phyloP scores from a whole-genome alignment of 2,113 vertebrate genomes.

The Otocyon megalotis region DNA sequence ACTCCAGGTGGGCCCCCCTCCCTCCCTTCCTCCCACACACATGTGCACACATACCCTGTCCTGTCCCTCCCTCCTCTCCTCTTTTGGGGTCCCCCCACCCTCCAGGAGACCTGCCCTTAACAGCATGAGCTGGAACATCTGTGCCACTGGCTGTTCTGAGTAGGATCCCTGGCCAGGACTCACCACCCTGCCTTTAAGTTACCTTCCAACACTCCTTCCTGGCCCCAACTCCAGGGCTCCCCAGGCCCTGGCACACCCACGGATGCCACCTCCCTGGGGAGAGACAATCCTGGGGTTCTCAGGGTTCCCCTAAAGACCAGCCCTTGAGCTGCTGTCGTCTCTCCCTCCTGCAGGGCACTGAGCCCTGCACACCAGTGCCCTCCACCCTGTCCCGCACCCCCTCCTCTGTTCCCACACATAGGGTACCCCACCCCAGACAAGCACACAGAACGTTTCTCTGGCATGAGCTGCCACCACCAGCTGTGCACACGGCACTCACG shows the following conservation, averaged over 20 bases:
- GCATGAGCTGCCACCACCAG: constrained; percentile 10
- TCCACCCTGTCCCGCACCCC: background rate
- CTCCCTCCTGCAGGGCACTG: background rate
- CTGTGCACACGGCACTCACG: background rate
- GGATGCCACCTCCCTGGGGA: background rate
- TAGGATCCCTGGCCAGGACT: background rate
- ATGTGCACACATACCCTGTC: background rate
- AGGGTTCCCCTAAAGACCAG: background rate
- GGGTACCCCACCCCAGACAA: background rate
- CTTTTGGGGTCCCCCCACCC: background rate
- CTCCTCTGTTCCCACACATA: too few species aligned
- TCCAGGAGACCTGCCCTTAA: background rate
- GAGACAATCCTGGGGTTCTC: background rate
- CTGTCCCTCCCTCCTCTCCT: background rate
- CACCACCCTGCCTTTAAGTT: background rate
- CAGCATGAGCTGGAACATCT: background rate
- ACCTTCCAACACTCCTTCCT: background rate
- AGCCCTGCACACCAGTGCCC: background rate
- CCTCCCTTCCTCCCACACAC: background rate
- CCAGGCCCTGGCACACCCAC: background rate
- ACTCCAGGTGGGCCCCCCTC: background rate
- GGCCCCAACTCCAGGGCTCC: background rate
- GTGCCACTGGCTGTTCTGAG: background rate
- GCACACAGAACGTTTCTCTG: background rate
- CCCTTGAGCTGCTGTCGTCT: background rate